A percentile compares a stretch with the other conserved stretches of the same genome.
Evolutionary conservation across 2,888 invertebrate species (phyloP).

Genomic region (Barypeithes pellucidus): DNA sequence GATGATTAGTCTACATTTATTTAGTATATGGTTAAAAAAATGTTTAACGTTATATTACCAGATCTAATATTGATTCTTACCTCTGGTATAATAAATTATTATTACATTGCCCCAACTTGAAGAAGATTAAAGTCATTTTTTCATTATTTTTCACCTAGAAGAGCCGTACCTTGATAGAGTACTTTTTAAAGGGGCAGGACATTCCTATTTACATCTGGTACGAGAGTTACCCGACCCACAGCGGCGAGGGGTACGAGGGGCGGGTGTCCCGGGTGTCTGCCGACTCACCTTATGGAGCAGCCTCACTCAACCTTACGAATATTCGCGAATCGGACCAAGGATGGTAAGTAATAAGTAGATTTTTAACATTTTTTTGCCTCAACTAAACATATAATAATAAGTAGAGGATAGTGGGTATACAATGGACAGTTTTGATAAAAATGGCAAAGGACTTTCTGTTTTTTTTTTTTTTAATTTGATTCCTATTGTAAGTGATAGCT

Average conservation of each 20-base stretch:
- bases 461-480: too few species aligned
- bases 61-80: conserved; percentile 4
- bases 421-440: too few species aligned
- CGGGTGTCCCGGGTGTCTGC: conserved; percentile 91
- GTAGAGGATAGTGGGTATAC: too few species aligned
- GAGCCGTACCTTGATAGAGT: conserved; percentile 62
- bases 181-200: conserved; percentile 87
- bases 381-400: too few species aligned
- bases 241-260: conserved; percentile 94
- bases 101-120: not conserved
- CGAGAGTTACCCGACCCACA: conserved; percentile 97
- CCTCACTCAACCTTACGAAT: conserved; percentile 95
- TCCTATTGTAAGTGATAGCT: too few species aligned
- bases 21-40: too few species aligned
- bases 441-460: too few species aligned
- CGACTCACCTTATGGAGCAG: conserved; percentile 91
- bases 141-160: conserved; percentile 58
- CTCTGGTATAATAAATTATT: not conserved
- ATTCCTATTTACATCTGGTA: conserved; percentile 99
- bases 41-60: conserved; percentile 4
- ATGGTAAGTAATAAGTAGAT: conserved; percentile 93
- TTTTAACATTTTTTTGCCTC: too few species aligned
- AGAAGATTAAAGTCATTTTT: conserved; percentile 61
- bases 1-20: too few species aligned
- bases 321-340: conserved; percentile 95